phyloP scores from a whole-genome alignment of 1,140 invertebrate species.

The Drosophila bocki region DNA sequence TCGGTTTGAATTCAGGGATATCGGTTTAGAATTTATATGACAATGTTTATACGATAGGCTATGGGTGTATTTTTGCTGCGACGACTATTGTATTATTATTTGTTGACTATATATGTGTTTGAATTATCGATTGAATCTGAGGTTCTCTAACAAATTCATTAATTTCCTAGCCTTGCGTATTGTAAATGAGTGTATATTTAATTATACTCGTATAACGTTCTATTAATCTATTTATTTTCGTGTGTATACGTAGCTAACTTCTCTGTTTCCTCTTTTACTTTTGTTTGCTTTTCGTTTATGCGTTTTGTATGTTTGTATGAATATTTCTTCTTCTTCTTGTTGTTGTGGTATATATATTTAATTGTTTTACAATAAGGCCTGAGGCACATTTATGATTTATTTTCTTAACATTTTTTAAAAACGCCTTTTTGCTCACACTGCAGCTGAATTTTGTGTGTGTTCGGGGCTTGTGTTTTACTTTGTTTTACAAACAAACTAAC shows the following conservation, averaged over 20 bases:
- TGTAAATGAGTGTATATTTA: conserved; percentile 82
- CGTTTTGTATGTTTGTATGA: conserved; percentile 63
- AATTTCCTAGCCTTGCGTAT: conserved; percentile 60
- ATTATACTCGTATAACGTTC: conserved; percentile 58
- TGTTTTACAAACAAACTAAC: conserved; percentile 77
- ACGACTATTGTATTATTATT: conserved; percentile 12
- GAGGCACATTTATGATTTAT: conserved; percentile 77
- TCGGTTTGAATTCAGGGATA: conserved; percentile 7
- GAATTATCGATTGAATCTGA: conserved; percentile 40
- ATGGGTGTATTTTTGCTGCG: conserved; percentile 28
- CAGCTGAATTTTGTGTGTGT: conserved; percentile 11
- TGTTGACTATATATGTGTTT: conserved; percentile 46
- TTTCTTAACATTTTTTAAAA: conserved; percentile 46
- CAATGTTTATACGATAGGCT: conserved; percentile 34
- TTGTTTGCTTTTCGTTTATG: conserved; percentile 24
- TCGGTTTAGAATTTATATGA: conserved; percentile 38
- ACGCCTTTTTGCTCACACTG: background rate
- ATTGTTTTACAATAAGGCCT: conserved; percentile 84
- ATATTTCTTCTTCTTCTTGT: conserved; percentile 37
- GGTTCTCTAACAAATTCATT: conserved; percentile 61
- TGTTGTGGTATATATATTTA: conserved; percentile 70
- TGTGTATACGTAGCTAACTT: conserved; percentile 54
- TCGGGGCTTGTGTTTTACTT: conserved; percentile 54
- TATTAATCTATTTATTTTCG: conserved; percentile 64
- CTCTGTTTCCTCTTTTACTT: conserved; percentile 19